Base-by-base conservation (phyloP, 92 coral and sea anemone genomes). In the Heliopora coerulea region DNA sequence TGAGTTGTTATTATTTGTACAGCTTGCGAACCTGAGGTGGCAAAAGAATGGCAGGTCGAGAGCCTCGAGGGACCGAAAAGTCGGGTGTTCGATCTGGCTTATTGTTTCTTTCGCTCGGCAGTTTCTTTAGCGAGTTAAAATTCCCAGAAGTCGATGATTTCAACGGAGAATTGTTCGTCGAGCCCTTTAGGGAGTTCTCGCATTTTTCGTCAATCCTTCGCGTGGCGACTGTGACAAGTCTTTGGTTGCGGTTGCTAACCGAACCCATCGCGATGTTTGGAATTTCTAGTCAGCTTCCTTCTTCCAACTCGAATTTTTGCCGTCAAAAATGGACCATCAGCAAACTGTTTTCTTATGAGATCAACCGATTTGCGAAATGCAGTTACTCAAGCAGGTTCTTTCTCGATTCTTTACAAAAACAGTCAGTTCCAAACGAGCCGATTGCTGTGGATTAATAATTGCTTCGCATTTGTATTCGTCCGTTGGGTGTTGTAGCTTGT, bases 61-160 rank as follows among this genome's bases (percentile, higher is more conserved):
- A 82, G 48, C 83, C 78, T 42, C 84, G 69, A 65, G 88, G 82
- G 62, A 50, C 67, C 28, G 56, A 39, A 49, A 69, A 70, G 12
- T 80, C 79, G 20, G 65, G 56, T 19, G 83, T 50, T n/a, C 74
- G 41, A 31, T 83, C 80, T 13, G 56, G 25, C 24, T 35, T 82
- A 49, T 41, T 82, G 68, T 41, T 56, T 1, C 9, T 27, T n/a
- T 68, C 74, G 44, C 56, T 56, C 8, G 73, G 24, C 54, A 49
- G 41, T n/a, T 37, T 60, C 20, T 21, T 11, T 23, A 41, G 30
- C 1, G 30, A 18, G 27, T 13, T 42, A 8, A 23, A 29, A 18
- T 44, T 42, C 52, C 52, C 57, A 14, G 27, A 46, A 26, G 23
- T 4, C 19, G 31, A 66, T 42, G 30, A 1, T 66, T 41, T 32